Percentiles rank a stretch among this genome's conserved stretches.
These are phyloP conservation scores for Anoplophora glabripennis DNA, from an alignment of 1,140 invertebrate genomes.

Conservation along the genomic window DNA sequence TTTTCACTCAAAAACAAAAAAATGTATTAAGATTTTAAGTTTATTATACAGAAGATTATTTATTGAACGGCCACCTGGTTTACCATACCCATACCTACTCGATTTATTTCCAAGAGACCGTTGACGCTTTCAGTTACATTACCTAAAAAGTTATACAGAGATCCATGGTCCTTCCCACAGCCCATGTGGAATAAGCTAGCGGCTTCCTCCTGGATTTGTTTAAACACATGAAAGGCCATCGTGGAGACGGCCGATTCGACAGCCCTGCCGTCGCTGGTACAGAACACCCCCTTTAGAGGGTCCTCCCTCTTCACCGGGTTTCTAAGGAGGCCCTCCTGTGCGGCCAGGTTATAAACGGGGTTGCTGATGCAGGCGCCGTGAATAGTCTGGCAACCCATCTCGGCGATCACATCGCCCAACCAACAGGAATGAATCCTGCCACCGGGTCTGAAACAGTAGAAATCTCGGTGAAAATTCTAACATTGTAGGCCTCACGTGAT, in stretches of 20 bases:
- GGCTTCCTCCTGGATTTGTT: slow-evolving; percentile 63
- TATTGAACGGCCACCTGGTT: too few species aligned
- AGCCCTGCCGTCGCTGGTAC: slow-evolving; percentile 63
- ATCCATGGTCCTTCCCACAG: slow-evolving; percentile 57
- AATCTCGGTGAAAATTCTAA: too few species aligned
- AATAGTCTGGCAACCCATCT: slow-evolving; percentile 69
- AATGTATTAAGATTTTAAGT: too few species aligned
- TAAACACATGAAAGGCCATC: slow-evolving; percentile 62
- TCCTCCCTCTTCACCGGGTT: slow-evolving; percentile 52
- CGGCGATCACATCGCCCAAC: slow-evolving; percentile 68
- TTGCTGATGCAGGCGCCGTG: slow-evolving; percentile 62
- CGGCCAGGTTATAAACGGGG: slow-evolving; percentile 63
- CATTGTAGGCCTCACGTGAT: too few species aligned
- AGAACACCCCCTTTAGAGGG: slow-evolving; percentile 52
- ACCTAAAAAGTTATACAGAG: slow-evolving; percentile 61
- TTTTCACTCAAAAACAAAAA: too few species aligned
- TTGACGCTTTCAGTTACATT: neutral
- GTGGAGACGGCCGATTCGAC: slow-evolving; percentile 60
- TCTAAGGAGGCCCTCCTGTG: slow-evolving; percentile 61
- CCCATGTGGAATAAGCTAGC: slow-evolving; percentile 58
- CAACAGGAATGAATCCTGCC: slow-evolving; percentile 72
- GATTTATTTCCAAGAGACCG: too few species aligned
- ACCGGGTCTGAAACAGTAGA: slow-evolving; percentile 54
- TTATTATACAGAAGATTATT: too few species aligned
- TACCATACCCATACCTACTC: too few species aligned